phyloP scores from a whole-genome alignment of 2,113 vertebrate species.

The Cercopithecus mona region DNA sequence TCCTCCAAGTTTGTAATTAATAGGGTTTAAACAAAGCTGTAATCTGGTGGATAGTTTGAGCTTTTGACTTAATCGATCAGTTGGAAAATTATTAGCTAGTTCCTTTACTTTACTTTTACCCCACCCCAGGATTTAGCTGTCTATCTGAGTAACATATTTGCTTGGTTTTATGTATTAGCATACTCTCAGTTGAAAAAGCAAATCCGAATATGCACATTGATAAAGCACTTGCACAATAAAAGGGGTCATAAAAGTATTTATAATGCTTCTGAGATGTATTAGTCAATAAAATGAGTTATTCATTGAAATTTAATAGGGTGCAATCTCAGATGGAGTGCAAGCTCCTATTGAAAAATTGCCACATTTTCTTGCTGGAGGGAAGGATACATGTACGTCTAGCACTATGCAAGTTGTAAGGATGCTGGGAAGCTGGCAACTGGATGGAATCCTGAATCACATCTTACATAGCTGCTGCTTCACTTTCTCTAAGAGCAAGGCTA shows the following conservation, averaged over 20 bases:
- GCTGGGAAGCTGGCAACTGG: slow-evolving; percentile 9
- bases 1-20: neutral
- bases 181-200: neutral
- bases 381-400: neutral
- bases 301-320: neutral
- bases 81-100: slow-evolving; percentile 28
- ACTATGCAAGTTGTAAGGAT: neutral
- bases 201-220: neutral
- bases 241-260: neutral
- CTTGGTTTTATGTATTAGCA: neutral
- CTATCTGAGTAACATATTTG: neutral
- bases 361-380: neutral
- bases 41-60: neutral
- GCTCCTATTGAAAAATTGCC: neutral
- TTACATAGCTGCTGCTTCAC: slow-evolving; percentile 51
- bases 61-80: slow-evolving; percentile 10
- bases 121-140: neutral
- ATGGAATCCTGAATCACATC: neutral
- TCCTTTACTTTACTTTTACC: neutral
- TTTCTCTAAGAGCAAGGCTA: neutral
- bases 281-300: neutral
- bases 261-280: neutral
- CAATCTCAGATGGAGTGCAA: neutral
- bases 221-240: slow-evolving; percentile 2
- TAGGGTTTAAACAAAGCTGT: slow-evolving; percentile 20